phyloP scores from a whole-genome alignment of 2,888 invertebrate genomes.

The Phaonia tiefii region DNA sequence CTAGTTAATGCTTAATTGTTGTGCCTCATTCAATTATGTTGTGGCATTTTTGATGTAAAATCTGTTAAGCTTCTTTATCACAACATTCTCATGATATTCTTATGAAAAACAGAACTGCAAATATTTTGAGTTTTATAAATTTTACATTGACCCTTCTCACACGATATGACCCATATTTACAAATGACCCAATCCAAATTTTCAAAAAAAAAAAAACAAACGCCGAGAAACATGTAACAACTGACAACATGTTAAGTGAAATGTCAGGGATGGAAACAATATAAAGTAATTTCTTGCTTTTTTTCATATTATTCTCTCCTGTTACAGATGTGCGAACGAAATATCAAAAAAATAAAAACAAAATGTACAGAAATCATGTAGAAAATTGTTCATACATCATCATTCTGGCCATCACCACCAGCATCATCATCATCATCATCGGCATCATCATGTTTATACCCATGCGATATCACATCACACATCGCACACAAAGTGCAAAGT shows the following conservation, averaged over 20 bases:
- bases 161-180: not conserved
- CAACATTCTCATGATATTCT: no score
- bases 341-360: not conserved
- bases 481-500: not conserved
- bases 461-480: not conserved
- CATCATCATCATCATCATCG: not conserved
- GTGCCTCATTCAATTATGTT: no score
- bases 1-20: no score
- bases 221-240: not conserved
- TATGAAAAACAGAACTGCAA: no score
- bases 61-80: no score
- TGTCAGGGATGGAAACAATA: constrained; percentile 12
- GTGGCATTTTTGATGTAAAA: no score
- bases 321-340: not conserved
- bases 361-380: not conserved
- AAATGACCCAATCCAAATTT: not conserved
- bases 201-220: not conserved
- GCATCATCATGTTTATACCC: no score
- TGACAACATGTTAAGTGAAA: constrained; percentile 34
- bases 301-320: not conserved
- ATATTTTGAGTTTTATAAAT: no score
- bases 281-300: not conserved
- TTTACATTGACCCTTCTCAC: no score
- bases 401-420: no score
- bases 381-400: constrained; percentile 1